phyloP scores from a whole-genome alignment of 2,113 vertebrate genomes.

The Cinclus mexicanus region DNA sequence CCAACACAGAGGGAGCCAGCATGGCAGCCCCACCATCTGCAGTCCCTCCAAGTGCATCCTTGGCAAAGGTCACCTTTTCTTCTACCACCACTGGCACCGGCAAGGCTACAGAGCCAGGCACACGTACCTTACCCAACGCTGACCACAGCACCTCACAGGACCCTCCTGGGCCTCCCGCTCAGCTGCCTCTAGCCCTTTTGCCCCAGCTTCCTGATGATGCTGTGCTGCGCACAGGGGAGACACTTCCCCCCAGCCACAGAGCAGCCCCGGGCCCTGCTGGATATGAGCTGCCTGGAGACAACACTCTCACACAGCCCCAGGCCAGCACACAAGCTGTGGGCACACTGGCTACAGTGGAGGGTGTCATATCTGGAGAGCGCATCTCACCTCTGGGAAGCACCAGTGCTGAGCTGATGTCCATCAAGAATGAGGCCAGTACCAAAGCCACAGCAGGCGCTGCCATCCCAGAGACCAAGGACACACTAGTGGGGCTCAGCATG shows the following conservation, averaged over 20 bases:
- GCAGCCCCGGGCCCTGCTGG: fast-evolving
- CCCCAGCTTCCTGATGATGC: fast-evolving
- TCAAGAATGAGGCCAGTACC: neutral
- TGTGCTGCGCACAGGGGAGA: fast-evolving
- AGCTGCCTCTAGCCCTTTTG: neutral
- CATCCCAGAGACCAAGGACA: fast-evolving
- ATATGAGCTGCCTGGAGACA: neutral
- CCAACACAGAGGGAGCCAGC: fast-evolving
- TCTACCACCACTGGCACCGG: fast-evolving
- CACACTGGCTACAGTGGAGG: fast-evolving
- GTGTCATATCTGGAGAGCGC: neutral
- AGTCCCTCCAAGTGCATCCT: fast-evolving
- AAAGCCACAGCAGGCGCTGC: neutral
- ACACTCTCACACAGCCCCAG: fast-evolving
- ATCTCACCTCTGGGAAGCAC: neutral
- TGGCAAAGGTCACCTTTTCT: neutral
- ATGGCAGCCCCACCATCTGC: fast-evolving
- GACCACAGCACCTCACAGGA: fast-evolving
- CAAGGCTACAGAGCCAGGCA: neutral
- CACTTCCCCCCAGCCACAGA: fast-evolving
- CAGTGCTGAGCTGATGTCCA: fast-evolving
- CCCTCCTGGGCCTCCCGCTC: fast-evolving
- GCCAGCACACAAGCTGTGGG: fast-evolving
- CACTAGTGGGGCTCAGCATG: neutral
- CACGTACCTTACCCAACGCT: fast-evolving